These are phyloP conservation scores for Morpho achilles DNA, from an alignment of 2,888 invertebrate species.

Conservation along the genomic window DNA sequence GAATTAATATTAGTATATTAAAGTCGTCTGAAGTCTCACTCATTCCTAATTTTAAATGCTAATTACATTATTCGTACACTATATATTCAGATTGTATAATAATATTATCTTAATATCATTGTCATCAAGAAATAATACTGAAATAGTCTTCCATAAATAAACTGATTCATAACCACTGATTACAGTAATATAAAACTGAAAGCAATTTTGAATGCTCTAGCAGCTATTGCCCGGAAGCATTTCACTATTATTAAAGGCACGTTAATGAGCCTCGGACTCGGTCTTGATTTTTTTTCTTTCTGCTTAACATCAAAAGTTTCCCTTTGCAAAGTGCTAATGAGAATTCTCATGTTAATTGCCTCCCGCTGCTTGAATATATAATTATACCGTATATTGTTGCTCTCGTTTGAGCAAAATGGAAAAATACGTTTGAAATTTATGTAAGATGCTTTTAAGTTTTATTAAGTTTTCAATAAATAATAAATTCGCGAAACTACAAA, in stretches of 20 bases:
- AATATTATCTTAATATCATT: not conserved
- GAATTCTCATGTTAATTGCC: slow-evolving; percentile 73
- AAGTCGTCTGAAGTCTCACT: no score
- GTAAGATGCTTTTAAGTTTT: no score
- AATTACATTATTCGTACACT: no score
- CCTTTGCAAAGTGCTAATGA: slow-evolving; percentile 69
- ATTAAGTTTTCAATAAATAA: slow-evolving; percentile 1
- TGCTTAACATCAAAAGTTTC: slow-evolving; percentile 73
- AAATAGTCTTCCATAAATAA: not conserved
- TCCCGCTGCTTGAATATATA: slow-evolving; percentile 62
- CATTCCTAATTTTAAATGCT: no score
- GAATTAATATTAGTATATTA: no score
- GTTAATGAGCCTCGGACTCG: slow-evolving; percentile 64
- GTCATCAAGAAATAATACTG: not conserved
- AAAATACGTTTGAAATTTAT: slow-evolving; percentile 43
- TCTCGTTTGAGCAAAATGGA: slow-evolving; percentile 47
- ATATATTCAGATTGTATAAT: not conserved
- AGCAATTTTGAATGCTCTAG: slow-evolving; percentile 18
- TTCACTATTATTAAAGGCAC: slow-evolving; percentile 60
- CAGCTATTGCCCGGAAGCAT: slow-evolving; percentile 46
- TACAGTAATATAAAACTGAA: not conserved
- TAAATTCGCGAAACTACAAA: not conserved
- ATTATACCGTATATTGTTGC: slow-evolving; percentile 68
- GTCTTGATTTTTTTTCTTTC: slow-evolving; percentile 65
- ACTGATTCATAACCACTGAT: no score